Percentiles rank a stretch among this genome's conserved stretches.
phyloP scores from a whole-genome alignment of 2,888 invertebrate genomes.

The Lissonota sp. region DNA sequence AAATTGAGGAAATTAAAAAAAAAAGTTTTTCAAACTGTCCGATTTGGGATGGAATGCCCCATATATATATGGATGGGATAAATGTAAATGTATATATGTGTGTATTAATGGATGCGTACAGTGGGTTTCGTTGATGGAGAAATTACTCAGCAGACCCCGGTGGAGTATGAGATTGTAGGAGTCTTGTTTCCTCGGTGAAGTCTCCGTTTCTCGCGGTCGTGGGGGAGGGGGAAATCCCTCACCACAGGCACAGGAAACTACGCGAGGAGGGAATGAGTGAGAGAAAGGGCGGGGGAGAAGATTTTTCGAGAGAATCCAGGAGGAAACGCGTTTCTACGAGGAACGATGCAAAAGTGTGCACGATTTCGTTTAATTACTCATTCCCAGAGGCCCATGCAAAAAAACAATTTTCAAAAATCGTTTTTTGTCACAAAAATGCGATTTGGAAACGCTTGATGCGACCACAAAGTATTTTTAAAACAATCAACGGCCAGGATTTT shows the following conservation, averaged over 20 bases:
- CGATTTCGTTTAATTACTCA: not conserved
- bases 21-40: too few relatives aligned
- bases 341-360: not conserved
- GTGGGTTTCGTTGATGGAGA: slow-evolving; percentile 63
- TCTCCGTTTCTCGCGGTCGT: not conserved
- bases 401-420: too few relatives aligned
- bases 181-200: slow-evolving; percentile 52
- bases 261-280: not conserved
- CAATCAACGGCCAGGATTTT: not conserved
- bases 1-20: too few relatives aligned
- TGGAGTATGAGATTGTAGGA: slow-evolving; percentile 51
- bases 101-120: slow-evolving; percentile 30
- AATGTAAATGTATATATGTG: not conserved
- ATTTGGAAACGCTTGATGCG: too few relatives aligned
- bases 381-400: not conserved
- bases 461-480: not conserved
- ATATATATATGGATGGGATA: not conserved
- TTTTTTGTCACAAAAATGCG: too few relatives aligned
- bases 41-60: too few relatives aligned
- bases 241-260: slow-evolving; percentile 10
- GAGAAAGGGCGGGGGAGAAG: not conserved
- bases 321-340: not conserved
- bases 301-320: not conserved
- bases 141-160: slow-evolving; percentile 55
- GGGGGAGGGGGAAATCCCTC: slow-evolving; percentile 3